Conservation (phyloP, 1,140 invertebrate species). For the Neodiprion virginianus region DNA sequence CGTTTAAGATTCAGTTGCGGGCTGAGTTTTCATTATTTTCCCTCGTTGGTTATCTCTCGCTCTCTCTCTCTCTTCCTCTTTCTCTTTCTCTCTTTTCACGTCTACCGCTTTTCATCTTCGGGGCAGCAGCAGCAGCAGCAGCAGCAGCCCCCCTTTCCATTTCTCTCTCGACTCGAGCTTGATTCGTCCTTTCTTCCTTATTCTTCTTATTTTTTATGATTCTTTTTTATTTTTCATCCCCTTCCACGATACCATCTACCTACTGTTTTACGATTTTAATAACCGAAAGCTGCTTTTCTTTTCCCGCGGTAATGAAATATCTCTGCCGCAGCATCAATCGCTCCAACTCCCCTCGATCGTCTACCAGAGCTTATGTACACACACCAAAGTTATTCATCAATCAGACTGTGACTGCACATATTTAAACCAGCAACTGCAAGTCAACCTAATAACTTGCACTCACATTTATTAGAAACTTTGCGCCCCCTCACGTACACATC, state of each 20-base stretch:
- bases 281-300: background rate
- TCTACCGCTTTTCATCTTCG: background rate
- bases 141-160: background rate
- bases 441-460: too few relatives aligned
- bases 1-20: conserved; percentile 52
- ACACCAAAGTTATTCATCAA: too few relatives aligned
- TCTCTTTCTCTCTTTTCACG: conserved; percentile 25
- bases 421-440: too few relatives aligned
- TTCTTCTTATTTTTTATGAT: conserved; percentile 35
- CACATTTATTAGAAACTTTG: too few relatives aligned
- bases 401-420: too few relatives aligned
- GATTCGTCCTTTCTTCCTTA: conserved; percentile 20
- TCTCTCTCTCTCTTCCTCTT: conserved; percentile 30
- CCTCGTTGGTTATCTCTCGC: conserved; percentile 26
- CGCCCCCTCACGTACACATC: too few relatives aligned
- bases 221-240: conserved; percentile 24
- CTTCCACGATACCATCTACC: background rate
- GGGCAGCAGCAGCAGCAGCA: conserved; percentile 1
- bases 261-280: conserved; percentile 1
- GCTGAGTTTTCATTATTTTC: conserved; percentile 50
- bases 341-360: too few relatives aligned
- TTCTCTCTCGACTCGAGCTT: background rate
- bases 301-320: background rate
- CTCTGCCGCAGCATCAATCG: too few relatives aligned
- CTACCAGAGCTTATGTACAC: too few relatives aligned